These are phyloP conservation scores for Drepana falcataria DNA, from an alignment of 2,888 invertebrate species.

Conservation along the genomic window DNA sequence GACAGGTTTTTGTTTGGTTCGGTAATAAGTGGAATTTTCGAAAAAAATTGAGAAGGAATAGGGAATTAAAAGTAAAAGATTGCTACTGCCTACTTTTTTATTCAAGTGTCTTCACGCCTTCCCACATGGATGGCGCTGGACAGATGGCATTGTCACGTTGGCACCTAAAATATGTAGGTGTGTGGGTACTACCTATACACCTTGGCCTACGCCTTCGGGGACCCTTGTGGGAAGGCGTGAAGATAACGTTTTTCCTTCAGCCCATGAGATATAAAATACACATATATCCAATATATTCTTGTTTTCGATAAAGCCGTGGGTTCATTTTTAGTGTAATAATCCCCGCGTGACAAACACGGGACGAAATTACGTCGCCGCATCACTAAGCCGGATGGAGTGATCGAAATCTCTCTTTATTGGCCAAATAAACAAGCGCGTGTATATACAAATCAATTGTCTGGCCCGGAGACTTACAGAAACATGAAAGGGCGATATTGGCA, in stretches of 20 bases:
- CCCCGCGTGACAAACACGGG: not conserved
- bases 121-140: no score
- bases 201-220: no score
- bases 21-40: no score
- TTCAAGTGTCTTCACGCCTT: no score
- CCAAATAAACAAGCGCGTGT: constrained; percentile 47
- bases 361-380: constrained; percentile 2
- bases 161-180: no score
- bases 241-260: constrained; percentile 6
- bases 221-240: no score
- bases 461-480: constrained; percentile 31
- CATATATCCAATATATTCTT: not conserved
- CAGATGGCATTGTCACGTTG: no score
- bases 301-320: not conserved
- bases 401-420: constrained; percentile 55
- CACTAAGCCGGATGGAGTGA: constrained; percentile 33
- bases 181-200: no score
- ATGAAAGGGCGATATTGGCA: not conserved
- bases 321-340: constrained; percentile 2
- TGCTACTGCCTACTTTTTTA: no score
- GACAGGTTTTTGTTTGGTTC: not conserved
- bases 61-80: no score
- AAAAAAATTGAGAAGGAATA: no score
- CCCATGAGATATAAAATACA: constrained; percentile 5
- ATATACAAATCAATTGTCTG: constrained; percentile 62